Conservation (phyloP, 2,113 vertebrate genomes). For the Dasyurus viverrinus region DNA sequence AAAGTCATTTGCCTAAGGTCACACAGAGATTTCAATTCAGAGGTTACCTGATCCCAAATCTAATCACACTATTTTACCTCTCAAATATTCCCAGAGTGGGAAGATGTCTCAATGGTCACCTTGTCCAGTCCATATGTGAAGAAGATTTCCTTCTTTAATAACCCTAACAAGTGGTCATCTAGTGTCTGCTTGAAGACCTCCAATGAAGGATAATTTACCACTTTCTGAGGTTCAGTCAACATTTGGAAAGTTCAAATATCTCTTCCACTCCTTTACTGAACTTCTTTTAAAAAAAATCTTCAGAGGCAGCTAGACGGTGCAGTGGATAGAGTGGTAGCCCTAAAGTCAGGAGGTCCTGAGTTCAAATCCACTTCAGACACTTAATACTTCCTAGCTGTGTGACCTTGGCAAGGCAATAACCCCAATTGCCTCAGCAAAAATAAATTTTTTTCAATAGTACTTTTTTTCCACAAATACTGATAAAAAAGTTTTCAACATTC, state of each 20-base stretch:
- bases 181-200: not conserved
- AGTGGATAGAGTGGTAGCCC: too few relatives aligned
- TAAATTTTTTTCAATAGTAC: too few relatives aligned
- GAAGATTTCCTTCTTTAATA: not conserved
- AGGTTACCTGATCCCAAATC: not conserved
- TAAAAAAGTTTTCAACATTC: too few relatives aligned
- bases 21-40: not conserved
- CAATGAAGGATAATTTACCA: not conserved
- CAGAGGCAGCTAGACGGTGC: too few relatives aligned
- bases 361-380: too few relatives aligned
- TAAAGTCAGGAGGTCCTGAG: too few relatives aligned
- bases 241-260: not conserved
- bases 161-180: not conserved
- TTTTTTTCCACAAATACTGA: too few relatives aligned
- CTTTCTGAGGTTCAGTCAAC: not conserved
- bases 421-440: too few relatives aligned
- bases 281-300: not conserved
- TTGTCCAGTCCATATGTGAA: not conserved
- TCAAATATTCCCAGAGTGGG: not conserved
- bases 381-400: too few relatives aligned
- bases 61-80: not conserved
- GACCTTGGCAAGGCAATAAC: too few relatives aligned
- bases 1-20: not conserved
- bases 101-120: not conserved
- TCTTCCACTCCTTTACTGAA: not conserved